Base-by-base conservation (phyloP, 2,797 vertebrate genomes). In the Sciaenops ocellatus region DNA sequence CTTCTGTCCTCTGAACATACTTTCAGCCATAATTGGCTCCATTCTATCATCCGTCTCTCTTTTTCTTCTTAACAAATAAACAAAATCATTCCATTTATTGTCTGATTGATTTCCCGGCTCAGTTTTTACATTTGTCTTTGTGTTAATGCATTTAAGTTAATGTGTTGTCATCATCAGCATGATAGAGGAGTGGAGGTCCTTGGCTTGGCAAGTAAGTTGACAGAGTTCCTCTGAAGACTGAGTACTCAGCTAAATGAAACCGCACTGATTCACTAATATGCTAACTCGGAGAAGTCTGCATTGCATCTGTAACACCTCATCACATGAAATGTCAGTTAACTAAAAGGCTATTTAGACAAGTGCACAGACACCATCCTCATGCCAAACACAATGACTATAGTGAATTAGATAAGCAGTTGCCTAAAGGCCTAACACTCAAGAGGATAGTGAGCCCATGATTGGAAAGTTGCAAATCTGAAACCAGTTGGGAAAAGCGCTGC, bases 31-130 rank as follows among this genome's bases (percentile, higher is more conserved):
- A 85, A 88, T 73, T 79, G 62, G 46, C 55, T n/a, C 22, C 20
- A 42, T 20, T 65, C 71, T 54, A 63, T 79, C 64, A 78, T 76
- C 57, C 5, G 18, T 70, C 64, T 78, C 70, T 65, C 16, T 34
- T 62, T 68, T 60, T 79, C 62, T 17, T 70, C 50, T 72, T 55
- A 56, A 82, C 64, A 78, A 89, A 85, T 76, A 86, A 85, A 86
- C 76, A 84, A 70, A 79, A 54, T 46, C 24, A 54, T 76, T 79
- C 62, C 46, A 72, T 79, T 85, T 68, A 79, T 46, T 24, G 30
- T 65, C 44, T 64, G 76, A 87, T 66, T 81, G 62, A 86, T 89
- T 82, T n/a, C 48, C 56, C 6, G n/a, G 50, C 46, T 52, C 28
- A 57, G 62, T 59, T 63, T 80, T 57, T 63, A 74, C 73, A 80